A percentile compares a stretch with the other conserved stretches of the same genome.
These are phyloP conservation scores for Procavia capensis DNA, from an alignment of 2,113 vertebrate species.

Conservation along the genomic window DNA sequence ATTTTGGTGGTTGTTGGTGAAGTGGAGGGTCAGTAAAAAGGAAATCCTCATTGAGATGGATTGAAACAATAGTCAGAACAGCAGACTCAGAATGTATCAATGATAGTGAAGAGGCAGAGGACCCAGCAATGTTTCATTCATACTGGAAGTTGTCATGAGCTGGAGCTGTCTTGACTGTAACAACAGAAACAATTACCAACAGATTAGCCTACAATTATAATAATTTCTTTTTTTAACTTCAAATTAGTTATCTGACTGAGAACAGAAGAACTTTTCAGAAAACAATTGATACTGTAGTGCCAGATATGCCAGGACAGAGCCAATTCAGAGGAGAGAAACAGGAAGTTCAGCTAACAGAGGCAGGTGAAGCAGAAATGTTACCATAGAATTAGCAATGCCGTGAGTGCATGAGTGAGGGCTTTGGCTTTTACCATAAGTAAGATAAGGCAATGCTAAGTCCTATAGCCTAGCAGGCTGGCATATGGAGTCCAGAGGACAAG, in stretches of 20 bases:
- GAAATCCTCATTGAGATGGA: background rate
- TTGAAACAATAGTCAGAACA: background rate
- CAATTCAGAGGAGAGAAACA: background rate
- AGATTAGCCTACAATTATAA: background rate
- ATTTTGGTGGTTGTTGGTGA: background rate
- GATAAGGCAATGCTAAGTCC: background rate
- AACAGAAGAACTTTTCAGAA: background rate
- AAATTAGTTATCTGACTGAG: background rate
- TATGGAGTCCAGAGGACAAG: background rate
- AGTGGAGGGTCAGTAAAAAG: background rate
- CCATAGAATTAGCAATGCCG: background rate
- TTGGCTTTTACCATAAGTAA: background rate
- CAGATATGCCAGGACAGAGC: background rate
- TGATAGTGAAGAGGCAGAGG: background rate
- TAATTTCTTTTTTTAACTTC: background rate
- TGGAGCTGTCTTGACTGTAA: background rate
- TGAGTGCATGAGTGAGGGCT: background rate
- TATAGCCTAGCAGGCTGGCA: too few relatives aligned
- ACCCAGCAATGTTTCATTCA: too few relatives aligned
- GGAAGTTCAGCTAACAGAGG: background rate
- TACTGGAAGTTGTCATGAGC: background rate
- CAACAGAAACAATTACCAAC: background rate
- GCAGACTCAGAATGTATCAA: background rate
- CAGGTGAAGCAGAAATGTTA: background rate
- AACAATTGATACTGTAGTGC: background rate